Evolutionary conservation across 2,888 invertebrate species (phyloP).

Genomic region (Torymus tubicola): DNA sequence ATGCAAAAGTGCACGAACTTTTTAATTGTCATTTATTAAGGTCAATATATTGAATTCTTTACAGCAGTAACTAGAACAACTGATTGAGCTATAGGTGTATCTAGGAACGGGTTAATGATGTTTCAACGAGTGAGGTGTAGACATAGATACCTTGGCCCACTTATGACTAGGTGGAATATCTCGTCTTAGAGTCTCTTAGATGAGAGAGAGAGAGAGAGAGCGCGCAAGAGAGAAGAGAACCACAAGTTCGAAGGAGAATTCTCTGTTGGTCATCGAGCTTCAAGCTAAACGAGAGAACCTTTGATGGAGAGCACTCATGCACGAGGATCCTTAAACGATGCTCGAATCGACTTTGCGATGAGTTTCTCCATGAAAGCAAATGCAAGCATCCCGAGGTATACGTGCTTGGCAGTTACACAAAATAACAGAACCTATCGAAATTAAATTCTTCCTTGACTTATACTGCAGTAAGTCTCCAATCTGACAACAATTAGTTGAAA

Average conservation of each 20-base stretch:
- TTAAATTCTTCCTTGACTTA: not conserved
- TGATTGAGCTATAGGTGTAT: not conserved
- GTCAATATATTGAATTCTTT: too few relatives aligned
- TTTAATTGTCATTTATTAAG: too few relatives aligned
- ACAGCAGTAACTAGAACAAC: not conserved
- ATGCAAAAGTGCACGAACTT: too few relatives aligned
- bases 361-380: constrained; percentile 45
- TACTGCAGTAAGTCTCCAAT: not conserved
- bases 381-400: not conserved
- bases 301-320: constrained; percentile 42
- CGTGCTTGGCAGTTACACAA: not conserved
- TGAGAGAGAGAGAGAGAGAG: constrained; percentile 6
- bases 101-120: constrained; percentile 25
- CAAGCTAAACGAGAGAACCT: constrained; percentile 28
- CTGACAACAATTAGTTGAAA: not conserved
- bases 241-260: constrained; percentile 11
- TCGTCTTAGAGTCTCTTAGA: constrained; percentile 7
- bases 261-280: constrained; percentile 48
- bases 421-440: not conserved
- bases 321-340: constrained; percentile 46
- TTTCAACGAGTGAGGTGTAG: not conserved
- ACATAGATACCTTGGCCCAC: constrained; percentile 15
- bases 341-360: constrained; percentile 39
- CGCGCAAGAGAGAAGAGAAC: not conserved
- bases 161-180: constrained; percentile 28